Base-by-base conservation (phyloP, 2,888 invertebrate species). In the Tetanocera ferruginea region DNA sequence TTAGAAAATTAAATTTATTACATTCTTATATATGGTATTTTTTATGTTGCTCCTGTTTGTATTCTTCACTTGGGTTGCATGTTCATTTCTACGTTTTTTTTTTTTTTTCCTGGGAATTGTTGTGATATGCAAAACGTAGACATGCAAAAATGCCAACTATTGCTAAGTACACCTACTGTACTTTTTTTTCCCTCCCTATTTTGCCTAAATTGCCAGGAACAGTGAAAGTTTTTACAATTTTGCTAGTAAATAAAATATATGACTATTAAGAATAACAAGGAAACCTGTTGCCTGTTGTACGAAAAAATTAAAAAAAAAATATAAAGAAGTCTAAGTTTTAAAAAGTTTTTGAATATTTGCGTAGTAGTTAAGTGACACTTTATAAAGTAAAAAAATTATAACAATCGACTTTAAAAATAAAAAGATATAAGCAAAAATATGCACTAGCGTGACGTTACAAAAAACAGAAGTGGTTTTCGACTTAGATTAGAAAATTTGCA, bases 1-100 rank as follows among this genome's bases (percentile, higher is more conserved):
- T 83, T 84, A 83, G 82, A 85, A 85, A 85, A 86, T 86, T 84
- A 83, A 85, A 85, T 85, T 86, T 86, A 86, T 85, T 85, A 84
- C 82, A 79, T 81, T 82, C 80, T 62, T 80, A 81, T 80, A 79
- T 78, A 74, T 70, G 66, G 74, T 77, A n/a, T n/a, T 72, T 78
- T 64, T 72, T 76, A 31, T 17, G 11, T 11, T 31, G 11, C 28
- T 70, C 5, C 23, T 49, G 23, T 23, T 52, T 28, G 19, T 37
- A 14, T 28, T 25, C 49, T 14, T 76, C 82, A 81, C 80, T 82
- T 82, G 34, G 71, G 74, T 75, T 76, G 79, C 77, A 51, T 77
- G 71, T 76, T 75, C 34, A 55, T 60, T 80, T 84, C 83, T 79
- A 83, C 82, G 76, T 83, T 83, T 82, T 80, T 82, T 79, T 49